phyloP scores from a whole-genome alignment of 2,888 invertebrate genomes.

The Apodemia zela region DNA sequence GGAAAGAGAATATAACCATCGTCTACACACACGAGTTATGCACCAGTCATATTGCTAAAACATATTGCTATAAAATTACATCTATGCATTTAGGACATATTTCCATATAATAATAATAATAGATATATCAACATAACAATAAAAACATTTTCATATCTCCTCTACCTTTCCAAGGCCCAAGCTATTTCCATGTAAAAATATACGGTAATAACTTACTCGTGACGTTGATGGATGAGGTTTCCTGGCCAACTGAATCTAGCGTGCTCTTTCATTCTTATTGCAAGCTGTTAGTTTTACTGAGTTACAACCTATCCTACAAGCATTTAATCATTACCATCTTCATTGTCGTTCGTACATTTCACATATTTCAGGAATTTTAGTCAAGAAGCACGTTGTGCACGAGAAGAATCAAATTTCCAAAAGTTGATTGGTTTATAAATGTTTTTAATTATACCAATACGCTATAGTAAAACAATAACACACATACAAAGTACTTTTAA shows the following conservation, averaged over 20 bases:
- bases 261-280: constrained; percentile 13
- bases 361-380: background rate
- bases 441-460: too few species aligned
- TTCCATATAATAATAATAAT: background rate
- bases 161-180: background rate
- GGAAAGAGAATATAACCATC: too few species aligned
- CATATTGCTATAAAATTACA: background rate
- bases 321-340: background rate
- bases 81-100: background rate
- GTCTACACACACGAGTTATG: too few species aligned
- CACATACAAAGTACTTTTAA: too few species aligned
- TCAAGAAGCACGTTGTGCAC: too few species aligned
- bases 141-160: constrained; percentile 6
- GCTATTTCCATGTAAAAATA: constrained; percentile 51
- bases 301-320: background rate
- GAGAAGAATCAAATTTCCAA: too few species aligned
- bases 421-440: too few species aligned
- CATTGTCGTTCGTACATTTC: background rate
- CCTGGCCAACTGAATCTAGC: constrained; percentile 24
- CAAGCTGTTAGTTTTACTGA: constrained; percentile 7
- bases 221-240: constrained; percentile 17
- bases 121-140: background rate
- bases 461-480: too few species aligned
- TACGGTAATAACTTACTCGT: constrained; percentile 25
- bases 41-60: too few species aligned